phyloP scores from a whole-genome alignment of 2,888 invertebrate species.

The Nebria salina region DNA sequence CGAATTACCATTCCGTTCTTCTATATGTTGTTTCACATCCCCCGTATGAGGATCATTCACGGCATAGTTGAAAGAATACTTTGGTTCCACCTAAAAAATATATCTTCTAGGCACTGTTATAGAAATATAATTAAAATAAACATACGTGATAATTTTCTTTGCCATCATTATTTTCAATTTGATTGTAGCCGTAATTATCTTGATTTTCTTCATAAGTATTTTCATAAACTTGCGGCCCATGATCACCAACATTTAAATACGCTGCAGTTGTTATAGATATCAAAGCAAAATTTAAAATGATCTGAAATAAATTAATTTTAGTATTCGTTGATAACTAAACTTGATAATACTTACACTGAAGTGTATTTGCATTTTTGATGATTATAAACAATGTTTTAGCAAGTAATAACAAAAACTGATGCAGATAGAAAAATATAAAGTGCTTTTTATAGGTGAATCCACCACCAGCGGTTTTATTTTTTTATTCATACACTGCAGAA shows the following conservation, averaged over 20 bases:
- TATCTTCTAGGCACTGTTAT: neutral
- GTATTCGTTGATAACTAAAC: neutral
- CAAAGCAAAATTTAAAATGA: neutral
- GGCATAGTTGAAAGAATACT: conserved; percentile 69
- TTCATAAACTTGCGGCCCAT: neutral
- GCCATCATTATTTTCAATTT: neutral
- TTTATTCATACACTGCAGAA: conserved; percentile 13
- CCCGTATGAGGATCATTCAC: conserved; percentile 70
- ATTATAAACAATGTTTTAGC: neutral
- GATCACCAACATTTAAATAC: neutral
- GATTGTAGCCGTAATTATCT: neutral
- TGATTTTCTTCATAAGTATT: neutral
- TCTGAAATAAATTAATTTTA: neutral
- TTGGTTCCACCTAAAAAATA: conserved; percentile 66
- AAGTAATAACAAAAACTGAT: conserved; percentile 16
- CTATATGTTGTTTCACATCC: conserved; percentile 69
- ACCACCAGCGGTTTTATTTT: conserved; percentile 2
- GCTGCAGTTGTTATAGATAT: neutral
- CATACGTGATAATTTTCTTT: neutral
- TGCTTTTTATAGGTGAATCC: conserved; percentile 25
- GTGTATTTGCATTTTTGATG: conserved; percentile 11
- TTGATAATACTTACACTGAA: conserved; percentile 13
- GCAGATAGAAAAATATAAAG: neutral
- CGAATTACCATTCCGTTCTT: conserved; percentile 71
- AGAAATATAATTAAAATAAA: neutral